Percentiles rank a stretch among this genome's conserved stretches.
phyloP scores from a whole-genome alignment of 2,797 vertebrate species.

The Enteromius paludinosus region DNA sequence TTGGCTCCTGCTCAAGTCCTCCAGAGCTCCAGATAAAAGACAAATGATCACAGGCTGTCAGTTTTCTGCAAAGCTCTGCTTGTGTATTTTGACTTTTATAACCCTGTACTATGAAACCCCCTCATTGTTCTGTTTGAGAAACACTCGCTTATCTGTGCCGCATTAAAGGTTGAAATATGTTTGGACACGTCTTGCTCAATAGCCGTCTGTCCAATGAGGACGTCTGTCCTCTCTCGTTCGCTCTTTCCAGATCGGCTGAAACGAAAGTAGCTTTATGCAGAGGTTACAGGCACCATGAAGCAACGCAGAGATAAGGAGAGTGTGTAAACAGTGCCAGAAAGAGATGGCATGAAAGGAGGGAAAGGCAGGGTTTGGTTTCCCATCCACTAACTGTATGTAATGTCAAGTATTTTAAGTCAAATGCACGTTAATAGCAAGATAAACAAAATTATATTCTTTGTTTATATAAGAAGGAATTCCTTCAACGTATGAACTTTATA shows the following conservation, averaged over 20 bases:
- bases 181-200: constrained; percentile 49
- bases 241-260: constrained; percentile 32
- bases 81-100: constrained; percentile 42
- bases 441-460: background rate
- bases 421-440: no score
- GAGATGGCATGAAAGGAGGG: background rate
- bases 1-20: constrained; percentile 27
- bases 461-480: background rate
- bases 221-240: constrained; percentile 34
- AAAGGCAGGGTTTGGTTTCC: background rate
- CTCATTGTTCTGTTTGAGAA: constrained; percentile 40
- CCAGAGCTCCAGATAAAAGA: constrained; percentile 38
- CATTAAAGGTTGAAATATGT: constrained; percentile 40
- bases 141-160: constrained; percentile 47
- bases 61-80: constrained; percentile 9
- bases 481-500: background rate
- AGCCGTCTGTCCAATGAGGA: constrained; percentile 34
- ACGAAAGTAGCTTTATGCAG: constrained; percentile 18
- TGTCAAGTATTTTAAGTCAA: background rate
- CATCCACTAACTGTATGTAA: background rate
- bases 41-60: constrained; percentile 32
- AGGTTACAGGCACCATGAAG: background rate
- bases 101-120: constrained; percentile 36
- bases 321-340: background rate
- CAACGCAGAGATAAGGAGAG: constrained; percentile 17